phyloP scores from a whole-genome alignment of 2,797 vertebrate species.

The Pelochelys cantorii region DNA sequence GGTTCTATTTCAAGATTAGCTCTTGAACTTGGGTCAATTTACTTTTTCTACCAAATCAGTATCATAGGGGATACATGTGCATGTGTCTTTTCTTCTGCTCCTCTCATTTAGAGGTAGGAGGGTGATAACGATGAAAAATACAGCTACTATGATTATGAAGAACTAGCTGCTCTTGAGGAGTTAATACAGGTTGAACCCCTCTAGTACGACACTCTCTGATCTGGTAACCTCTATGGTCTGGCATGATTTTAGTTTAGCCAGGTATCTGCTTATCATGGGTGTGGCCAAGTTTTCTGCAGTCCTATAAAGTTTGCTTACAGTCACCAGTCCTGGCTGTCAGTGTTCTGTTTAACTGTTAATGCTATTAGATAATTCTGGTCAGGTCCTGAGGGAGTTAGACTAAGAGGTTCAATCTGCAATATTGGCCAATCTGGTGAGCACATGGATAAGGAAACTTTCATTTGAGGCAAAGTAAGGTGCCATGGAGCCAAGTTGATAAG shows the following conservation, averaged over 20 bases:
- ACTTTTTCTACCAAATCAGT: slow-evolving; percentile 22
- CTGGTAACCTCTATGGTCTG: too few relatives aligned
- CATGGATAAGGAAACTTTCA: not conserved
- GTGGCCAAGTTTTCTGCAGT: too few relatives aligned
- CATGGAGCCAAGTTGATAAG: not conserved
- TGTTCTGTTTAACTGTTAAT: too few relatives aligned
- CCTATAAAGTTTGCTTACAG: too few relatives aligned
- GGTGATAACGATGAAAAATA: slow-evolving; percentile 2
- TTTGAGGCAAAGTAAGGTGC: slow-evolving; percentile 3
- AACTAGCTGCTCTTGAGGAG: slow-evolving; percentile 10
- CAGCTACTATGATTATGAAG: slow-evolving; percentile 4
- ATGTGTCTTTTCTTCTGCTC: slow-evolving; percentile 27
- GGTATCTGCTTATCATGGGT: too few relatives aligned
- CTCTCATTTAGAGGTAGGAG: slow-evolving; percentile 9
- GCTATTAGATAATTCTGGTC: too few relatives aligned
- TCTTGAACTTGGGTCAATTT: slow-evolving; percentile 51
- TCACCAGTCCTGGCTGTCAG: too few relatives aligned
- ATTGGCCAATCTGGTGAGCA: slow-evolving; percentile 21
- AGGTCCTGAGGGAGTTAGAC: too few relatives aligned
- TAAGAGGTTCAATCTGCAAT: not conserved
- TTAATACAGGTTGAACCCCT: too few relatives aligned
- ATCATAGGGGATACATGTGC: not conserved
- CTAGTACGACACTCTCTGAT: too few relatives aligned
- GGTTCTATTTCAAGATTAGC: slow-evolving; percentile 48
- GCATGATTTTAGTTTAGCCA: too few relatives aligned